A percentile compares a stretch with the other conserved stretches of the same genome.
phyloP scores from a whole-genome alignment of 1,140 invertebrate genomes.

The Eriocheir sinensis region DNA sequence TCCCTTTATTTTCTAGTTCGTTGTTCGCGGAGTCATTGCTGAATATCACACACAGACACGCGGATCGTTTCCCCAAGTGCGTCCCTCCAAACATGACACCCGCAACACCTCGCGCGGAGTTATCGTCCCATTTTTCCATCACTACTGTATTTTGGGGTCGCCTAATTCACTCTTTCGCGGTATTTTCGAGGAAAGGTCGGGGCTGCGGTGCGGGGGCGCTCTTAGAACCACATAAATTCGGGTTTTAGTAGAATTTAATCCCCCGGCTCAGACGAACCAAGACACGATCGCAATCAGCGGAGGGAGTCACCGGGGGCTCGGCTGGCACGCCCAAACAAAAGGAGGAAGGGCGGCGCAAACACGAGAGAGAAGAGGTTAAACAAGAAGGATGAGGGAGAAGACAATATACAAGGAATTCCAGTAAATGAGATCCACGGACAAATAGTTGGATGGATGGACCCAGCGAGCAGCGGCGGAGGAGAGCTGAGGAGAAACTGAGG shows the following conservation, averaged over 20 bases:
- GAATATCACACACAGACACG: neutral
- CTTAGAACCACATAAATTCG: constrained; percentile 7
- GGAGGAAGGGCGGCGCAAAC: neutral
- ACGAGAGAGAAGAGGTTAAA: constrained; percentile 16
- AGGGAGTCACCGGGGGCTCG: constrained; percentile 9
- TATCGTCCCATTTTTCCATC: neutral
- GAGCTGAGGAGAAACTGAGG: neutral
- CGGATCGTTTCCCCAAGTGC: neutral
- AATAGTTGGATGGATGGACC: neutral
- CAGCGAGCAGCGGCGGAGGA: neutral
- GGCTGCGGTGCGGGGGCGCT: neutral
- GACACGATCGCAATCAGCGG: constrained; percentile 20
- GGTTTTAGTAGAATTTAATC: constrained; percentile 26
- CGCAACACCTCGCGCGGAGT: neutral
- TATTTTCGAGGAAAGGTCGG: neutral
- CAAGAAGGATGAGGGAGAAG: neutral
- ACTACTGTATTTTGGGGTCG: constrained; percentile 15
- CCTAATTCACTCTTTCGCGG: neutral
- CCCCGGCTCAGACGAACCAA: constrained; percentile 1
- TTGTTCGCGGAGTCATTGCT: neutral
- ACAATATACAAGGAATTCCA: constrained; percentile 16
- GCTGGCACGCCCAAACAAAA: constrained; percentile 13
- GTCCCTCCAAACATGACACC: neutral
- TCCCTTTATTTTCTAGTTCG: neutral
- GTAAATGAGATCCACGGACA: constrained; percentile 14